Conservation (phyloP, 1,140 invertebrate species). For the Heterodera carotae region DNA sequence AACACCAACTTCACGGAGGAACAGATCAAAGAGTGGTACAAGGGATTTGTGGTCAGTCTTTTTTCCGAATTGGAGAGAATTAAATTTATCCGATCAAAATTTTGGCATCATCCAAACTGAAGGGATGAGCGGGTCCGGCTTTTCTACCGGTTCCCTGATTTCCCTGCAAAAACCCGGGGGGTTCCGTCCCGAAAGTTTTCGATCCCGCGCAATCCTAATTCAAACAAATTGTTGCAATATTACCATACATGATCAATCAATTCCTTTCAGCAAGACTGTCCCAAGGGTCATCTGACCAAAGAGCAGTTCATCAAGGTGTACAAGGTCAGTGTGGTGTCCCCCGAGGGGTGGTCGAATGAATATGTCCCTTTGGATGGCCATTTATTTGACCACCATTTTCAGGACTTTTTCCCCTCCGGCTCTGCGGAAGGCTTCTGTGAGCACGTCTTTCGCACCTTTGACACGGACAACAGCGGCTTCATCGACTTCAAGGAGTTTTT, state of each 20-base stretch:
- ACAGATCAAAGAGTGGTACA: slow-evolving; percentile 97
- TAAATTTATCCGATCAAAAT: too few species aligned
- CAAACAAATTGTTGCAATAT: too few species aligned
- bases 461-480: slow-evolving; percentile 82
- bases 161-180: too few species aligned
- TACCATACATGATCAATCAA: too few species aligned
- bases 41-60: slow-evolving; percentile 68
- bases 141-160: too few species aligned
- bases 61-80: too few species aligned
- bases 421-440: slow-evolving; percentile 98
- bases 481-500: slow-evolving; percentile 93
- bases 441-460: slow-evolving; percentile 95
- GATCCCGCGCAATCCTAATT: too few species aligned
- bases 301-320: slow-evolving; percentile 98
- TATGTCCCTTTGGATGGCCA: background rate
- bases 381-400: slow-evolving; percentile 7
- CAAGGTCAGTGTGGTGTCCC: slow-evolving; percentile 68
- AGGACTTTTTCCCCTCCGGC: slow-evolving; percentile 78
- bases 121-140: too few species aligned
- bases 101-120: too few species aligned
- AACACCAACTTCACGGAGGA: slow-evolving; percentile 87
- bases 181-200: too few species aligned
- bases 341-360: too few species aligned
- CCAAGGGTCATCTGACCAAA: slow-evolving; percentile 91
- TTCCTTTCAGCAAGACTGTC: slow-evolving; percentile 95